A percentile compares a stretch with the other conserved stretches of the same genome.
phyloP scores from a whole-genome alignment of 1,140 invertebrate genomes.

The Pogonomyrmex barbatus region DNA sequence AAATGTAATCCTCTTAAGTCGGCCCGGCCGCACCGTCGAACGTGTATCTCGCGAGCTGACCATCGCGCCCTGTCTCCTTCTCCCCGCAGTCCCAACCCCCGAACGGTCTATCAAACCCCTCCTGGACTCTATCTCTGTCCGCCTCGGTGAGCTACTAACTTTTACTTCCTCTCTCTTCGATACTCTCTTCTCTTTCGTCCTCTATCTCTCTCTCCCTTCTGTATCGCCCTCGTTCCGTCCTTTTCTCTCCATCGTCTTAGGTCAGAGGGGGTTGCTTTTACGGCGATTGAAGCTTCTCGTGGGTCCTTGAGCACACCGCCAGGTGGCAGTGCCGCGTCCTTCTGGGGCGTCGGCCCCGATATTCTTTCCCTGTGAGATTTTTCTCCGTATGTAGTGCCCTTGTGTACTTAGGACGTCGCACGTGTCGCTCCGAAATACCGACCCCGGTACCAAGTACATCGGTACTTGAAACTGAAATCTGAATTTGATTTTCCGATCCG shows the following conservation, averaged over 20 bases:
- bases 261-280: constrained; percentile 82
- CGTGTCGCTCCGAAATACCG: background rate
- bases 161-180: constrained; percentile 37
- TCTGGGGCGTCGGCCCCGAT: constrained; percentile 76
- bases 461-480: background rate
- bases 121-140: constrained; percentile 49
- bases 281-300: constrained; percentile 82
- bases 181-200: background rate
- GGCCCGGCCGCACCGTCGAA: constrained; percentile 76
- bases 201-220: constrained; percentile 48
- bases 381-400: constrained; percentile 12
- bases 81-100: constrained; percentile 14
- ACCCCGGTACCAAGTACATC: background rate
- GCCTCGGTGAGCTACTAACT: constrained; percentile 50
- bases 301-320: constrained; percentile 81
- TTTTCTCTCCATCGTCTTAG: constrained; percentile 48
- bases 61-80: constrained; percentile 70
- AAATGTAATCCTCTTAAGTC: constrained; percentile 86
- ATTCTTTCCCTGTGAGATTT: constrained; percentile 66
- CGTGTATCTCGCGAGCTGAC: constrained; percentile 81
- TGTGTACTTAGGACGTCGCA: constrained; percentile 43
- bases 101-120: constrained; percentile 40
- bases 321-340: constrained; percentile 81
- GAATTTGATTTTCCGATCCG: background rate
- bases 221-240: background rate